Evolutionary conservation across 2,113 vertebrate species (phyloP).

Genomic region (Himantopus leucocephalus): DNA sequence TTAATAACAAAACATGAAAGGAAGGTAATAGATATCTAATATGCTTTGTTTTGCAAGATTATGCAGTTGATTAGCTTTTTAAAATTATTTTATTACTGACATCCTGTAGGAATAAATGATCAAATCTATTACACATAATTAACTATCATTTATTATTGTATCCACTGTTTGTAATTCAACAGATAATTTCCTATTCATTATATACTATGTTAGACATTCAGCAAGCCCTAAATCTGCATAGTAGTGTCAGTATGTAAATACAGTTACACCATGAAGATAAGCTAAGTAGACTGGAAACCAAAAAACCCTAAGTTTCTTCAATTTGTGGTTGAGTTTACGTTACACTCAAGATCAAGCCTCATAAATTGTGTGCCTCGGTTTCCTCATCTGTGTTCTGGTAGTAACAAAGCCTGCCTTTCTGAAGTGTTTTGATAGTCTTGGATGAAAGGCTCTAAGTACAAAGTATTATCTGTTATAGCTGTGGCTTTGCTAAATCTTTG

Average conservation of each 20-base stretch:
- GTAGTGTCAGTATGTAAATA: neutral
- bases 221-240: neutral
- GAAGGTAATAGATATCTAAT: conserved; percentile 16
- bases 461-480: neutral
- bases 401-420: neutral
- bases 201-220: neutral
- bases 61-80: neutral
- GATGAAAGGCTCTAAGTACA: neutral
- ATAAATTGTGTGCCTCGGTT: neutral
- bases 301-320: neutral
- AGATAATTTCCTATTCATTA: conserved; percentile 31
- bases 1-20: neutral
- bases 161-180: neutral
- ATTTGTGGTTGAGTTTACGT: neutral
- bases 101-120: conserved; percentile 34
- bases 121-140: conserved; percentile 23
- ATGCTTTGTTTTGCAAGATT: conserved; percentile 20
- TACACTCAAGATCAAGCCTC: neutral
- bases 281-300: neutral
- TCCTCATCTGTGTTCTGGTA: neutral
- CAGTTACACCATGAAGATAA: neutral
- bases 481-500: neutral
- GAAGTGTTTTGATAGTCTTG: neutral
- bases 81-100: conserved; percentile 26
- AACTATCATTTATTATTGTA: conserved; percentile 18